Percentiles rank a stretch among this genome's conserved stretches.
Evolutionary conservation across 1,140 invertebrate species (phyloP).

Genomic region (Apis laboriosa): DNA sequence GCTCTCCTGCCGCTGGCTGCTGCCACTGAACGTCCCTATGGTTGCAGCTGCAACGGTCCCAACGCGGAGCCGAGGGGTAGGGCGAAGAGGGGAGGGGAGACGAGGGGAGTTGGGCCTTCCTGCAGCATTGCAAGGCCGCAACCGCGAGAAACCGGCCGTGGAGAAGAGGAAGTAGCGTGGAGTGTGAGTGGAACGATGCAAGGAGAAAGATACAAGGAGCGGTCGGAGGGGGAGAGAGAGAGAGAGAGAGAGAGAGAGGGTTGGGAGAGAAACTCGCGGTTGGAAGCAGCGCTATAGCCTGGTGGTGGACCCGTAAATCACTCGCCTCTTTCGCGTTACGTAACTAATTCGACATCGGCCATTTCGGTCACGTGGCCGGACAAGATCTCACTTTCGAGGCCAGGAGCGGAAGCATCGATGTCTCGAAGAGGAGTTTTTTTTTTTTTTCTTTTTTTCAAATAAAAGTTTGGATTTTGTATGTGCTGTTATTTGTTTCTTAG

Average conservation of each 20-base stretch:
- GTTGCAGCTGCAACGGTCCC: slow-evolving; percentile 71
- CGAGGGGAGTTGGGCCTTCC: slow-evolving; percentile 37
- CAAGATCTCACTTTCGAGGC: background rate
- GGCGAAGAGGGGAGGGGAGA: too few species aligned
- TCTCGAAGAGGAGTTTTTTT: too few species aligned
- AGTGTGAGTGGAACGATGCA: slow-evolving; percentile 53
- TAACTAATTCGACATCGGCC: slow-evolving; percentile 55
- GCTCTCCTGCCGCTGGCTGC: slow-evolving; percentile 14
- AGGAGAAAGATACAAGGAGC: background rate
- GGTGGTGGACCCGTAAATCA: slow-evolving; percentile 73
- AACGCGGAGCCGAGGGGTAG: background rate
- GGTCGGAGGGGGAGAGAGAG: background rate
- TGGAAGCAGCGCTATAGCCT: slow-evolving; percentile 66
- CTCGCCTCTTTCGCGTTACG: slow-evolving; percentile 52
- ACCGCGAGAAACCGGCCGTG: slow-evolving; percentile 65
- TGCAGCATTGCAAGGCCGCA: slow-evolving; percentile 79
- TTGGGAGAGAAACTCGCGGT: slow-evolving; percentile 46
- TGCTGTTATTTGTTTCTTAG: background rate
- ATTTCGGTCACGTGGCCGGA: slow-evolving; percentile 23
- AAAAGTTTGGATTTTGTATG: too few species aligned
- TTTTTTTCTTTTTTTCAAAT: too few species aligned
- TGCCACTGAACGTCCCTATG: background rate
- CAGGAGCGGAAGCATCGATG: too few species aligned
- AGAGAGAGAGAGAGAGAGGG: background rate
- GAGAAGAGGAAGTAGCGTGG: slow-evolving; percentile 62